phyloP scores from a whole-genome alignment of 1,140 invertebrate genomes.

The Vanessa tameamea region DNA sequence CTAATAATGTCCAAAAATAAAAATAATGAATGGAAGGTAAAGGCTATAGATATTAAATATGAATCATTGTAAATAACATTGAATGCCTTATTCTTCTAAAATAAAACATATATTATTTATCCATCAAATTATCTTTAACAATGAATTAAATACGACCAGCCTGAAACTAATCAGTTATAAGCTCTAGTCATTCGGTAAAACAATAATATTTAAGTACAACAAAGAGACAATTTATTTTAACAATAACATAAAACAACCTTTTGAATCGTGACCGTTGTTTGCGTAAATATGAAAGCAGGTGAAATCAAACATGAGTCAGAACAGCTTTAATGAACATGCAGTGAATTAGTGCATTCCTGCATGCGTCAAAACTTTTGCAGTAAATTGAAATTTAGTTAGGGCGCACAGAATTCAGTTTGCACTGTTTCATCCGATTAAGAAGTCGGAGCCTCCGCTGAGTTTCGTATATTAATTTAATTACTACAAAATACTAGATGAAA shows the following conservation, averaged over 20 bases:
- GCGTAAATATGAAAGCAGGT: slow-evolving; percentile 32
- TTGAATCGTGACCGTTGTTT: slow-evolving; percentile 22
- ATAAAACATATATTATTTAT: too few relatives aligned
- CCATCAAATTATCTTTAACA: too few relatives aligned
- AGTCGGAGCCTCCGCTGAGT: slow-evolving; percentile 26
- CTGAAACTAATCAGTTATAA: too few relatives aligned
- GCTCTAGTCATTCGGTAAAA: neutral
- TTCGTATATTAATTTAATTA: slow-evolving; percentile 37
- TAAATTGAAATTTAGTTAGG: slow-evolving; percentile 37
- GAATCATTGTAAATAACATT: too few relatives aligned
- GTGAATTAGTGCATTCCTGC: slow-evolving; percentile 37
- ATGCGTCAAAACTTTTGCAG: slow-evolving; percentile 39
- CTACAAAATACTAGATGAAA: slow-evolving; percentile 21
- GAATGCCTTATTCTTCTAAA: too few relatives aligned
- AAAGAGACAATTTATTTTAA: slow-evolving; percentile 12
- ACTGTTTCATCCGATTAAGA: slow-evolving; percentile 38
- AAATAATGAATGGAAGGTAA: too few relatives aligned
- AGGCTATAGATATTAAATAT: too few relatives aligned
- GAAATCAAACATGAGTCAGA: slow-evolving; percentile 33
- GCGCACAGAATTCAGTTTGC: slow-evolving; percentile 33
- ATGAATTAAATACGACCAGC: neutral
- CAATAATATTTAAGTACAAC: slow-evolving; percentile 1
- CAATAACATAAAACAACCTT: slow-evolving; percentile 7
- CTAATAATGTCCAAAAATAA: too few relatives aligned
- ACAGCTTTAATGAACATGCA: slow-evolving; percentile 40